Evolutionary conservation across 2,888 invertebrate species (phyloP).

Genomic region (Tipula vernalis): DNA sequence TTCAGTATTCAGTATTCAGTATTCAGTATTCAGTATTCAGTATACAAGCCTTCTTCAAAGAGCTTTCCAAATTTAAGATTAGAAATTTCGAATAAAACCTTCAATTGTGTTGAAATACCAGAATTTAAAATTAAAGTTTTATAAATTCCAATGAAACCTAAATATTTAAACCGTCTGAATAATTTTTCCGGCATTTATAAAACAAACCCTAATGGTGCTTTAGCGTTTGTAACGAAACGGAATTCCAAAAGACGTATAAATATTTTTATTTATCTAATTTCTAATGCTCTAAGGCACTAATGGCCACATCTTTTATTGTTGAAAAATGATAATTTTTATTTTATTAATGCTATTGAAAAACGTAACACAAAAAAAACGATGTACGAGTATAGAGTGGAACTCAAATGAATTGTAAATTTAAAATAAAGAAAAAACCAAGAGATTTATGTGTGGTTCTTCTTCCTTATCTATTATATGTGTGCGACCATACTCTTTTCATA

Average conservation of each 20-base stretch:
- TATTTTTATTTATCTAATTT: not conserved
- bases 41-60: too few species aligned
- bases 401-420: conserved; percentile 4
- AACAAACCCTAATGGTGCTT: too few species aligned
- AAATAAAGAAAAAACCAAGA: not conserved
- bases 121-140: too few species aligned
- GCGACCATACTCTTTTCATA: not conserved
- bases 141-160: too few species aligned
- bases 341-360: not conserved
- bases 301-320: not conserved
- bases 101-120: too few species aligned
- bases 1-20: too few species aligned
- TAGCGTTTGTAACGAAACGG: not conserved
- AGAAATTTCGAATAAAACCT: too few species aligned
- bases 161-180: too few species aligned
- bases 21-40: too few species aligned
- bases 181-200: too few species aligned
- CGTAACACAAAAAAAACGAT: not conserved
- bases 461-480: not conserved
- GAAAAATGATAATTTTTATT: conserved; percentile 4
- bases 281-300: not conserved
- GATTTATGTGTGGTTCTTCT: not conserved
- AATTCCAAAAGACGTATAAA: not conserved
- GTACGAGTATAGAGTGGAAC: not conserved
- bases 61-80: too few species aligned